These are phyloP conservation scores for Patiria miniata DNA, from an alignment of 35 echinoderm and acorn worm genomes.

Conservation along the genomic window DNA sequence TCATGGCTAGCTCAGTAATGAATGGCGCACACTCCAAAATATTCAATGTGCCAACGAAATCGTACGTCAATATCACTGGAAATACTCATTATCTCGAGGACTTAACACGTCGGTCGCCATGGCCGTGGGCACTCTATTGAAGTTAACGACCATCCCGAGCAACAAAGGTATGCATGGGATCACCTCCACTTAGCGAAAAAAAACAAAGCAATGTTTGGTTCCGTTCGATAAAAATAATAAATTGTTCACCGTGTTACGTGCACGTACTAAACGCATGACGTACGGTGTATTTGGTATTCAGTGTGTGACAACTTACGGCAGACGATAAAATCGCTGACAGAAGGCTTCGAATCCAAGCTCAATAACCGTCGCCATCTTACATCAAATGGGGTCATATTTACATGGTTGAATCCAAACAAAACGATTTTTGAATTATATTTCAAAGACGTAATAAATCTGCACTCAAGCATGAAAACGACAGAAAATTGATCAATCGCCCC, in stretches of 20 bases:
- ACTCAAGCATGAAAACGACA: constrained; percentile 71
- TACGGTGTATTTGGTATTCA: constrained; percentile 2
- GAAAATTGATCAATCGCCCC: constrained; percentile 64
- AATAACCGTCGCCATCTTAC: constrained; percentile 32
- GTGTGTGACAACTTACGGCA: constrained; percentile 32
- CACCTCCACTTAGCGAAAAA: constrained; percentile 42
- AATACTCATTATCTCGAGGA: not conserved
- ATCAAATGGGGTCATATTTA: constrained; percentile 41
- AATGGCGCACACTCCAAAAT: no score
- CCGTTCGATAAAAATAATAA: constrained; percentile 28
- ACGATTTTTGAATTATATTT: constrained; percentile 27
- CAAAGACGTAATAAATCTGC: constrained; percentile 37
- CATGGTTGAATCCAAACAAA: constrained; percentile 33
- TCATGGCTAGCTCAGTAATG: no score
- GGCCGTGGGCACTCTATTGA: not conserved
- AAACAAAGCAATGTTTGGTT: constrained; percentile 53
- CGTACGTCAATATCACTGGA: no score
- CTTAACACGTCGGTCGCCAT: not conserved
- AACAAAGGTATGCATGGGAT: constrained; percentile 25
- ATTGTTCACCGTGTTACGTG: constrained; percentile 1
- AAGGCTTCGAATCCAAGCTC: constrained; percentile 33
- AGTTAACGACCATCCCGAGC: constrained; percentile 11
- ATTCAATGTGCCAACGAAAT: no score
- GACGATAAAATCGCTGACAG: constrained; percentile 38
- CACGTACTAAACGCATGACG: constrained; percentile 1